Evolutionary conservation across 2,888 invertebrate species (phyloP).

Genomic region (Trissolcus brochymenae): DNA sequence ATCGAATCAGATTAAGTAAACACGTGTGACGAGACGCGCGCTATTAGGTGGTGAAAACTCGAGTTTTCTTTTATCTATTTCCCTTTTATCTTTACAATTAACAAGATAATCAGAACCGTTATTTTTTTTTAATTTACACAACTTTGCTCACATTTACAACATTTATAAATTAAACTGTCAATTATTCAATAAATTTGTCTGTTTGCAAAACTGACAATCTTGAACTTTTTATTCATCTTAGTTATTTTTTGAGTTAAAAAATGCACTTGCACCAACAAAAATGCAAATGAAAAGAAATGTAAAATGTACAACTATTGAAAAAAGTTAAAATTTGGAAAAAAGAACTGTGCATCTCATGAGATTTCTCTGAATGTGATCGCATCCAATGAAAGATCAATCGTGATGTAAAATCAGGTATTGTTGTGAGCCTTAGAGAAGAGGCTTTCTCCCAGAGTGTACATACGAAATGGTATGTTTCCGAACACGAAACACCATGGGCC

Average conservation of each 20-base stretch:
- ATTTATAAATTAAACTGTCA: too few species aligned
- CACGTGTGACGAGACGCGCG: neutral
- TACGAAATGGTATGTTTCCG: slow-evolving; percentile 53
- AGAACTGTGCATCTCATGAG: slow-evolving; percentile 5
- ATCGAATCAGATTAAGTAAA: slow-evolving; percentile 5
- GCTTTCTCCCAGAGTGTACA: slow-evolving; percentile 51
- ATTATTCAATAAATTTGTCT: too few species aligned
- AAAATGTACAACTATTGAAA: too few species aligned
- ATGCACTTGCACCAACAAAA: too few species aligned
- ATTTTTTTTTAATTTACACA: neutral
- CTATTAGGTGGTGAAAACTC: slow-evolving; percentile 5
- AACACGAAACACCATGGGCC: slow-evolving; percentile 54
- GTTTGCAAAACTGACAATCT: too few species aligned
- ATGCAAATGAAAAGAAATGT: too few species aligned
- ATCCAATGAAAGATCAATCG: slow-evolving; percentile 54
- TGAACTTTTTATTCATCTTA: too few species aligned
- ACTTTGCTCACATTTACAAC: too few species aligned
- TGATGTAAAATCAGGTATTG: slow-evolving; percentile 54
- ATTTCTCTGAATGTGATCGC: slow-evolving; percentile 44
- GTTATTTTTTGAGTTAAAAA: too few species aligned
- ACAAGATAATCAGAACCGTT: neutral
- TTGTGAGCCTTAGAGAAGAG: slow-evolving; percentile 52
- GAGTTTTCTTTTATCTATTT: neutral
- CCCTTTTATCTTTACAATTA: neutral
- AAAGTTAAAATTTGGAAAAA: too few species aligned